Evolutionary conservation across 1,140 invertebrate genomes (phyloP), one percentile per base, ranked within the genome.

Genomic region (Cylas formicarius): DNA sequence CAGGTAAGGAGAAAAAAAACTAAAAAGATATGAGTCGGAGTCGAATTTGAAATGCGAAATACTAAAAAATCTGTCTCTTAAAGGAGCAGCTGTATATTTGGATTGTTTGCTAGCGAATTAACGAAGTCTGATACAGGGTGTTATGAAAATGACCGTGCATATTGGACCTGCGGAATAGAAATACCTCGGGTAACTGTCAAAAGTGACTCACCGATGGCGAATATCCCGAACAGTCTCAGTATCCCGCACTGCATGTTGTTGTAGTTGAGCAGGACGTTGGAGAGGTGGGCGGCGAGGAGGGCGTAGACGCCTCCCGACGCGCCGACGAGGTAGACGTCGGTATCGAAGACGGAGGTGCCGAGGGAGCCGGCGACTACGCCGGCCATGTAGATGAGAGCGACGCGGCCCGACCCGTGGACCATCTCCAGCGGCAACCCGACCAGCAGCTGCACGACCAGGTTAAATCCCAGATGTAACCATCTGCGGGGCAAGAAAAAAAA

Each of bases 241-340:
- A 94, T 82, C 21, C 91, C 92, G 64, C 93, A 90, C 58, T 93
- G 87, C 91, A 97, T 95, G 63, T 92, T 89, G 65, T 93, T 88
- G 68, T 93, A 96, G 70, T 97, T 97, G 58, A 97, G 76, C 51
- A 96, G 72, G 24, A 95, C 88, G 66, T 96, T 96, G 44, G 91
- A 89, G 51, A 97, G 74, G 72, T 97, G 93, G 33, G 92, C 91
- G 7, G 92, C 91, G 9, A 96, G 69, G 17, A 96, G 74, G 18
- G 92, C 91, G 67, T 97, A 97, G 42, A 93, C 90, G 21, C 85
- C 95, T 21, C 92, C 92, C 33, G 90, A 94, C 6, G 93, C 91
- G 18, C 92, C 92, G 21, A 94, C 90, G 14, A 97, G 75, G 63
- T 83, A 94, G 26, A 92, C 90, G 63, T 93, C 83, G 29, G 86